Evolutionary conservation across 1,140 invertebrate species (phyloP), one percentile per base, ranked within the genome.

Genomic region (Drosophila watanabei): DNA sequence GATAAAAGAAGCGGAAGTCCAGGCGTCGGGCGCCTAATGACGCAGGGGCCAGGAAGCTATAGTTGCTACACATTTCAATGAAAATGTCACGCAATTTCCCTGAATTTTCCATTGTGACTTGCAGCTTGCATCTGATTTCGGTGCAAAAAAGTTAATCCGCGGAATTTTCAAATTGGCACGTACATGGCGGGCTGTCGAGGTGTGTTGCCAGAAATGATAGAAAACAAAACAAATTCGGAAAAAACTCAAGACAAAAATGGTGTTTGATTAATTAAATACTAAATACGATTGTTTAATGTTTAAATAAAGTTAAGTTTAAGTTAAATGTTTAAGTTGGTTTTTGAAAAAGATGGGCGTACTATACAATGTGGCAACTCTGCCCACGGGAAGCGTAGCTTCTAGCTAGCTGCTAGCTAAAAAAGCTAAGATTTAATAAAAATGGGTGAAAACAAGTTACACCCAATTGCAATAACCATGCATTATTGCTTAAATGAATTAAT

Each of bases 101-200:
- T 65, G 33, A 2, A 45, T 73, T 76, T 80, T 76, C 33, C 33
- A 52, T 59, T 75, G 49, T 60, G 64, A 62, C 63, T 82, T 70
- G 64, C 65, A 70, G 28, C 41, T 62, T 81, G 70, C 65, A 61
- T 52, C 28, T 63, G 64, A 48, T 54, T 46, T 45, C 4, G 33
- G 14, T 60, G 49, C 66, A 43, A 66, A 68, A 46, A 54, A 70
- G 24, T 30, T 84, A 84, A 84, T 84, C 78, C 69, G 61, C 49
- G 18, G 49, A 49, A 79, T 68, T 81, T 88, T 89, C 0, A 69
- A 88, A 81, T 46, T 35, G 54, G 37, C 84, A 88, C 84, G 84
- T 48, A 30, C 35, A 6, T 28, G 39, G 75, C 79, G 65, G 76
- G 80, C 59, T 39, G 28, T 20, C 11, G 11, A 5, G 6, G 0